A percentile compares a stretch with the other conserved stretches of the same genome.
Conservation (phyloP, 2,888 invertebrate species). For the Acleris emargana region DNA sequence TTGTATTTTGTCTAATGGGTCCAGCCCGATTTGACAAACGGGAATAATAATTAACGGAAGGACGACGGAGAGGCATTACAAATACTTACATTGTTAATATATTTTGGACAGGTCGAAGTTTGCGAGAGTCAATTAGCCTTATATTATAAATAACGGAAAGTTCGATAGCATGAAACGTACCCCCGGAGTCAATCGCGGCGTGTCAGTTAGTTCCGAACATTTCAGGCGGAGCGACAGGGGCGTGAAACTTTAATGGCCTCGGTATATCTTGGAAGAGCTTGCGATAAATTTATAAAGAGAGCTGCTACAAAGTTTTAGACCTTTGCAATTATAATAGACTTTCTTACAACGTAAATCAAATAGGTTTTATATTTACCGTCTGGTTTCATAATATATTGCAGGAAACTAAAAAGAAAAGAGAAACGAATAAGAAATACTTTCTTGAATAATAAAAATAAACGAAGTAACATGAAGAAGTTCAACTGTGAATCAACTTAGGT, state of each 20-base stretch:
- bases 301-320: constrained; percentile 43
- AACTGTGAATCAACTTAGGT: too few species aligned
- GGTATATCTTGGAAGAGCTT: constrained; percentile 51
- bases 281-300: constrained; percentile 57
- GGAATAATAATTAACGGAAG: background rate
- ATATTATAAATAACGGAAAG: constrained; percentile 28
- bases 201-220: constrained; percentile 51
- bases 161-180: constrained; percentile 55
- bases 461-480: too few species aligned
- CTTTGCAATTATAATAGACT: constrained; percentile 22
- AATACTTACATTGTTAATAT: constrained; percentile 9
- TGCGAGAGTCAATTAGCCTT: constrained; percentile 22
- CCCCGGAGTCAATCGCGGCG: constrained; percentile 54
- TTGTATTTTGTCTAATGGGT: background rate
- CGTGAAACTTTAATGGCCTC: constrained; percentile 65
- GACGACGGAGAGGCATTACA: background rate
- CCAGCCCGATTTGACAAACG: background rate
- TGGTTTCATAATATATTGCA: too few species aligned
- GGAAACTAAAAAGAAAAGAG: too few species aligned
- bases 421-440: too few species aligned
- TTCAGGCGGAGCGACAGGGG: constrained; percentile 47
- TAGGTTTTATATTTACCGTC: too few species aligned
- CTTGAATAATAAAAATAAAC: too few species aligned
- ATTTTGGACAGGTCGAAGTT: constrained; percentile 4
- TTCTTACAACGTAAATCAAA: too few species aligned